These are phyloP conservation scores for Branchinecta lynchi DNA, from an alignment of 1,140 invertebrate genomes.

Conservation along the genomic window DNA sequence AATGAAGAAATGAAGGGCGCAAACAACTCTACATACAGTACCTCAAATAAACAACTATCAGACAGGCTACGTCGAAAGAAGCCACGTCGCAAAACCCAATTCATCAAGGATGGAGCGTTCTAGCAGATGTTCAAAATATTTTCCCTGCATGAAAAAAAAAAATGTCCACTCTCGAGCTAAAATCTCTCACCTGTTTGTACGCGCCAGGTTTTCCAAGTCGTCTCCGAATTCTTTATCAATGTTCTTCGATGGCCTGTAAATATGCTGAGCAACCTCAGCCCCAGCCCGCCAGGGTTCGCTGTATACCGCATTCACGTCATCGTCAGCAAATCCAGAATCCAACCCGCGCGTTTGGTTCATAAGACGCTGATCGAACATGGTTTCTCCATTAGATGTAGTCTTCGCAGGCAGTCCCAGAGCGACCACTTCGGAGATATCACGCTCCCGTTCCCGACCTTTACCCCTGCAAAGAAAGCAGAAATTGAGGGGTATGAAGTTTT, in stretches of 20 bases:
- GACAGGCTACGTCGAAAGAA: too few species aligned
- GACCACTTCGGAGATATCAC: constrained; percentile 97
- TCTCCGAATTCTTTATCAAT: constrained; percentile 84
- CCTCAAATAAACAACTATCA: too few species aligned
- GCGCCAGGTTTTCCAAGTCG: constrained; percentile 64
- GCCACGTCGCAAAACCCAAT: too few species aligned
- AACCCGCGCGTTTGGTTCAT: constrained; percentile 93
- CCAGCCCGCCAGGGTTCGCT: constrained; percentile 83
- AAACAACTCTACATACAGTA: too few species aligned
- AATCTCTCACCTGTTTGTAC: constrained; percentile 53
- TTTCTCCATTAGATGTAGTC: constrained; percentile 49
- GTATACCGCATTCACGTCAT: constrained; percentile 96
- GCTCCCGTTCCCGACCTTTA: constrained; percentile 66
- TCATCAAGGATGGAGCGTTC: too few species aligned
- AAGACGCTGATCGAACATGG: constrained; percentile 86
- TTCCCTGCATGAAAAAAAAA: too few species aligned
- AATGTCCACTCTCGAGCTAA: not conserved
- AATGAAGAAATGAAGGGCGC: too few species aligned
- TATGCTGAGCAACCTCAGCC: constrained; percentile 62
- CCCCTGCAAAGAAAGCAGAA: constrained; percentile 20
- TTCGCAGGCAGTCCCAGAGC: constrained; percentile 89
- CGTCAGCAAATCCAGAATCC: constrained; percentile 91
- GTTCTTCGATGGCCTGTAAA: constrained; percentile 81
- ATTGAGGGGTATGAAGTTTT: constrained; percentile 11
- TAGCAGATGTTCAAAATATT: too few species aligned